Evolutionary conservation across 1,140 invertebrate species (phyloP).

Genomic region (Drosophila mauritiana): DNA sequence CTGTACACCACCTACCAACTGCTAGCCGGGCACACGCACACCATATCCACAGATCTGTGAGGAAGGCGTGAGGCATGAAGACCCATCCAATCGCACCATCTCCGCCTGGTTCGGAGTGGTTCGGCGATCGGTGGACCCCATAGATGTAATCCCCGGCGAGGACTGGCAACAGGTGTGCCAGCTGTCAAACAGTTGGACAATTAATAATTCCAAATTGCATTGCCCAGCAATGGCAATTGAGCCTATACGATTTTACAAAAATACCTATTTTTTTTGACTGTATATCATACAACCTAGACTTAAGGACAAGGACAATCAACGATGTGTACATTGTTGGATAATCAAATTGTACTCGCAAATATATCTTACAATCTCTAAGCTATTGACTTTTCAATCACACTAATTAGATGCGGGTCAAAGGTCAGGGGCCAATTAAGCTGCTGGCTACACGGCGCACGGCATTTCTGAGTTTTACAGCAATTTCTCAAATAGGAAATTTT

Average conservation of each 20-base stretch:
- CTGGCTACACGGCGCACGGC: too few species aligned
- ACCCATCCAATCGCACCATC: constrained; percentile 21
- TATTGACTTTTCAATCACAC: constrained; percentile 20
- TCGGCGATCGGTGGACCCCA: background rate
- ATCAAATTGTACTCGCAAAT: constrained; percentile 24
- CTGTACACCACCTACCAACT: constrained; percentile 32
- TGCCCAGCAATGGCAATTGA: constrained; percentile 37
- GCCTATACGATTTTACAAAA: constrained; percentile 11
- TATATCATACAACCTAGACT: constrained; percentile 14
- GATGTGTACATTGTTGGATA: constrained; percentile 27
- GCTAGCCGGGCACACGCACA: constrained; percentile 56
- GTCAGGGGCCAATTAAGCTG: background rate
- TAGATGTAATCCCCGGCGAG: constrained; percentile 6
- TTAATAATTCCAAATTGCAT: constrained; percentile 15
- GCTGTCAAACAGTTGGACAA: constrained; percentile 53
- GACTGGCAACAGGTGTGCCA: constrained; percentile 69
- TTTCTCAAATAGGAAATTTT: too few species aligned
- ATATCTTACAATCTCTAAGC: constrained; percentile 5
- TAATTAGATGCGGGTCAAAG: constrained; percentile 5
- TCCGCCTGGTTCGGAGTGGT: constrained; percentile 56
- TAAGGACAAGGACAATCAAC: constrained; percentile 12
- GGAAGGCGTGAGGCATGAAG: background rate
- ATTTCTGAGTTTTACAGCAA: too few species aligned
- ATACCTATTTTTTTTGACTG: constrained; percentile 11
- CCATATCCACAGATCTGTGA: constrained; percentile 67